phyloP scores from a whole-genome alignment of 2,113 vertebrate species.

The Aegotheles bennettii region DNA sequence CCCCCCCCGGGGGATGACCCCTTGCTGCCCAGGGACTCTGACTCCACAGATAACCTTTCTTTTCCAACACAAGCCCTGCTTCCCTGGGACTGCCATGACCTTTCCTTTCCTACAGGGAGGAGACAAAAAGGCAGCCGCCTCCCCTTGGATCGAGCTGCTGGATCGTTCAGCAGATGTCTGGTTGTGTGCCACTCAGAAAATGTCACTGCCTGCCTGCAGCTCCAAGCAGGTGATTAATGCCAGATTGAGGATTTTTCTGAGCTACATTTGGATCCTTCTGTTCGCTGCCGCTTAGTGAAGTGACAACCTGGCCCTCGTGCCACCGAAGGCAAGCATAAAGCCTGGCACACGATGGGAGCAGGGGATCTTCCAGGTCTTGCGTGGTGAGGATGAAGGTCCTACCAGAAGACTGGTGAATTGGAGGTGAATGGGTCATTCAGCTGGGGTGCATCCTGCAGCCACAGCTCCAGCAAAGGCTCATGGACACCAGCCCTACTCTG shows the following conservation, averaged over 20 bases:
- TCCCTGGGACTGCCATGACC: constrained; percentile 44
- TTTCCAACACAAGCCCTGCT: not conserved
- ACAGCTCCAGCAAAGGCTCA: fast-evolving
- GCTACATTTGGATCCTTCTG: constrained; percentile 21
- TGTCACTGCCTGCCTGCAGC: constrained; percentile 59
- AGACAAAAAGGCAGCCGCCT: not conserved
- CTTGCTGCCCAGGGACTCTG: not conserved
- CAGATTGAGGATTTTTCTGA: constrained; percentile 34
- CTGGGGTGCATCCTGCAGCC: not conserved
- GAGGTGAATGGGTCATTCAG: not conserved
- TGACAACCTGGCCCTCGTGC: not conserved
- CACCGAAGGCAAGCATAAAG: not conserved
- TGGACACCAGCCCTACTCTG: not conserved
- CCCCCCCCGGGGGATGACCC: not conserved
- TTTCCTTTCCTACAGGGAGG: constrained; percentile 48
- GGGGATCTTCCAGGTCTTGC: not conserved
- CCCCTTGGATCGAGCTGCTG: constrained; percentile 5
- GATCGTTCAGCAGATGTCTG: constrained; percentile 55
- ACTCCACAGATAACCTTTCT: not conserved
- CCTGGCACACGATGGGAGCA: not conserved
- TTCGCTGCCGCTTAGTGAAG: not conserved
- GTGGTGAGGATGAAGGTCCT: not conserved
- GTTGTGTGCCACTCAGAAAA: constrained; percentile 55
- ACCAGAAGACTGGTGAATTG: not conserved
- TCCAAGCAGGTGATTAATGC: constrained; percentile 61